Conservation (phyloP, 2,888 invertebrate genomes). For the Sturmia bella region DNA sequence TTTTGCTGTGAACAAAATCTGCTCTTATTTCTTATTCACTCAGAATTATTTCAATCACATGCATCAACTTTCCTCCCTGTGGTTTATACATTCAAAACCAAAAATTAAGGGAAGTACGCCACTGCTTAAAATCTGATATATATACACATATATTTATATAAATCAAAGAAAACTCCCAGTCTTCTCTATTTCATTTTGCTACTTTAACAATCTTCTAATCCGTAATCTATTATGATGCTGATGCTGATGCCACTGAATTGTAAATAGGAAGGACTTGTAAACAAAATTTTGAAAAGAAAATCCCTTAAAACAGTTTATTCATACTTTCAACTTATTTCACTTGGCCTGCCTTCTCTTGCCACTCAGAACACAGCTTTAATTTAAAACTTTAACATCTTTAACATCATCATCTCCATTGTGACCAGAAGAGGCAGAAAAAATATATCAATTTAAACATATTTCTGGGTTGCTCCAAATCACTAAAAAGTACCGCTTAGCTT, state of each 20-base stretch:
- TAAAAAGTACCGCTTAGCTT: slow-evolving; percentile 57
- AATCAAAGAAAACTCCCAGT: no score
- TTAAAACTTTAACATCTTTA: slow-evolving; percentile 16
- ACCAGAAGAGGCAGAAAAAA: slow-evolving; percentile 8
- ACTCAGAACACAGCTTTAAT: slow-evolving; percentile 1
- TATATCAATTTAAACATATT: slow-evolving; percentile 56
- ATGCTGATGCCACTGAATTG: no score
- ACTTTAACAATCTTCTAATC: no score
- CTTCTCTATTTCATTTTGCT: no score
- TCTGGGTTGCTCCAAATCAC: slow-evolving; percentile 34
- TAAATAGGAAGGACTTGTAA: no score
- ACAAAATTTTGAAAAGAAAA: no score
- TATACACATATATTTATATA: not conserved
- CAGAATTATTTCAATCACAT: slow-evolving; percentile 60
- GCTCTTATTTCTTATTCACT: slow-evolving; percentile 30
- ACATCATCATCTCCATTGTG: slow-evolving; percentile 11
- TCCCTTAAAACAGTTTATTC: no score
- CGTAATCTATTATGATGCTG: no score
- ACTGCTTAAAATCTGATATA: not conserved
- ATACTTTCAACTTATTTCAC: not conserved
- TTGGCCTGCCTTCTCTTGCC: slow-evolving; percentile 11
- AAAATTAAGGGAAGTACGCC: slow-evolving; percentile 25
- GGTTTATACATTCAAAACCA: slow-evolving; percentile 1
- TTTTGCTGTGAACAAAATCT: slow-evolving; percentile 7
- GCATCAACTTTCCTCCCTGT: slow-evolving; percentile 49